phyloP scores from a whole-genome alignment of 1,140 invertebrate species.

The Drosophila repletoides region DNA sequence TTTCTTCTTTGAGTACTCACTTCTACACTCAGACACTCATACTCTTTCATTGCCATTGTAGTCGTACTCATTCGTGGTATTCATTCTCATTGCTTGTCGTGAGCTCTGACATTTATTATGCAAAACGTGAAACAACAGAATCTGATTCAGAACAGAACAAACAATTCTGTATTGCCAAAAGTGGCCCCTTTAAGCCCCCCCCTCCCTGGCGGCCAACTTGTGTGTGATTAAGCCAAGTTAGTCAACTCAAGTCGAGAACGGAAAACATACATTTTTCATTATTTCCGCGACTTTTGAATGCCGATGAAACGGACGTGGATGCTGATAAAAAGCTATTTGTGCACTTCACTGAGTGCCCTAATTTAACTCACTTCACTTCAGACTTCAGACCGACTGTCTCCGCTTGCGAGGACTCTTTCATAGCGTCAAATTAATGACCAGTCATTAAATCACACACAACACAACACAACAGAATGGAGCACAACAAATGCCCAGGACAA shows the following conservation, averaged over 20 bases:
- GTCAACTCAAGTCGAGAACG: slow-evolving; percentile 21
- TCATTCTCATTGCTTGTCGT: slow-evolving; percentile 42
- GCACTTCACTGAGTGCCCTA: slow-evolving; percentile 38
- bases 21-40: no score
- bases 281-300: slow-evolving; percentile 65
- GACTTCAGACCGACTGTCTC: no score
- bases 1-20: slow-evolving; percentile 7
- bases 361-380: slow-evolving; percentile 16
- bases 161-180: slow-evolving; percentile 18
- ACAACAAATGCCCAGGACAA: slow-evolving; percentile 14
- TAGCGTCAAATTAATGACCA: slow-evolving; percentile 57
- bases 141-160: slow-evolving; percentile 51
- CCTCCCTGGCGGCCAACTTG: not conserved
- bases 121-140: slow-evolving; percentile 65
- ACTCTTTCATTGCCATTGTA: slow-evolving; percentile 53
- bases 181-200: not conserved
- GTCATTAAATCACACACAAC: slow-evolving; percentile 54
- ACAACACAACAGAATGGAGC: not conserved
- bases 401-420: slow-evolving; percentile 20
- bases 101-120: slow-evolving; percentile 71
- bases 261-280: slow-evolving; percentile 54
- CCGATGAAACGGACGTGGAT: slow-evolving; percentile 64
- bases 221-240: slow-evolving; percentile 59
- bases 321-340: slow-evolving; percentile 58
- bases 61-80: not conserved